These are phyloP conservation scores for Hedychridium roseum DNA, from an alignment of 2,888 invertebrate genomes.

Conservation along the genomic window DNA sequence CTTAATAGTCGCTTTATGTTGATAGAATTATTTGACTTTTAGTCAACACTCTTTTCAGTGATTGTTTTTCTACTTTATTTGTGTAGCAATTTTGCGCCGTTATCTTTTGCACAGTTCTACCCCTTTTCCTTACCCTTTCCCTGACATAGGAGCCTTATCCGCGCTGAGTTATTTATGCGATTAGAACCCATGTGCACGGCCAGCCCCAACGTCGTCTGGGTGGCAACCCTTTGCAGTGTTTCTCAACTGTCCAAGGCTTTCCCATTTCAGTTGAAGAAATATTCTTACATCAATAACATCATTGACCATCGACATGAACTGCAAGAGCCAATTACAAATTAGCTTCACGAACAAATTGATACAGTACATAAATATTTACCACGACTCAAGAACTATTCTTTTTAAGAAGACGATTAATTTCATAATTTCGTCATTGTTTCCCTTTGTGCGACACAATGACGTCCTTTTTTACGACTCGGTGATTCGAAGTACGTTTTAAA, in stretches of 20 bases:
- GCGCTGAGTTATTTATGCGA: constrained; percentile 29
- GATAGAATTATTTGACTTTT: too few species aligned
- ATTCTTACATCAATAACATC: constrained; percentile 7
- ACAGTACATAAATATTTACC: too few species aligned
- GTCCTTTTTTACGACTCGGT: not conserved
- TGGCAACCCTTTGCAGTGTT: constrained; percentile 18
- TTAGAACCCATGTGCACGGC: constrained; percentile 26
- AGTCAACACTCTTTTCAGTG: too few species aligned
- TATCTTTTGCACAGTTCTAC: constrained; percentile 1
- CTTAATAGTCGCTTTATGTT: too few species aligned
- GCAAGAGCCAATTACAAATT: too few species aligned
- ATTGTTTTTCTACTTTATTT: too few species aligned
- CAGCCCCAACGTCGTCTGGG: constrained; percentile 24
- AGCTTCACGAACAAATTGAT: too few species aligned
- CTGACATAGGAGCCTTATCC: constrained; percentile 22
- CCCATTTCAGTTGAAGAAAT: not conserved
- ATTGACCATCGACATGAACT: constrained; percentile 10
- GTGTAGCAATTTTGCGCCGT: constrained; percentile 1
- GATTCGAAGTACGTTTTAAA: not conserved
- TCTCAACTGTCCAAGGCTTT: not conserved
- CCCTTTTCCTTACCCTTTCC: not conserved
- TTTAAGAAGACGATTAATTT: too few species aligned
- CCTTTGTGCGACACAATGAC: too few species aligned
- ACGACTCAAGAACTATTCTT: too few species aligned
- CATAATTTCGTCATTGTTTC: too few species aligned